These are phyloP conservation scores for Dryobota labecula DNA, from an alignment of 2,888 invertebrate species.

Conservation along the genomic window DNA sequence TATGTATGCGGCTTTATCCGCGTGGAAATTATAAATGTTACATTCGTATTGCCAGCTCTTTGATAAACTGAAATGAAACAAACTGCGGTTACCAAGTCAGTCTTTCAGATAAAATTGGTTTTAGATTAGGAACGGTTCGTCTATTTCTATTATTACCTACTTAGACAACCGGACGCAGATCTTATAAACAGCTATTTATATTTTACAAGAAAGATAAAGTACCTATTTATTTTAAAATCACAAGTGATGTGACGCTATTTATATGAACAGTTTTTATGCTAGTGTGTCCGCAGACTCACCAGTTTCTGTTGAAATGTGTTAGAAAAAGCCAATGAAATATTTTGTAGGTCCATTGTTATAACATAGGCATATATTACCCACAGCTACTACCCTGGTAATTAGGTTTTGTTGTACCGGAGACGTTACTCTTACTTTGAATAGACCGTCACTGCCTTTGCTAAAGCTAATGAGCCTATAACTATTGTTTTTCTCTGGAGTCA, in stretches of 20 bases:
- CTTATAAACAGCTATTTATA: slow-evolving; percentile 31
- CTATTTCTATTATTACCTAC: slow-evolving; percentile 21
- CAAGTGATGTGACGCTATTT: slow-evolving; percentile 44
- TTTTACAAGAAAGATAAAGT: slow-evolving; percentile 25
- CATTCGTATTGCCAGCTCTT: neutral
- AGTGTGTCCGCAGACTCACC: slow-evolving; percentile 8
- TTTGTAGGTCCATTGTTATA: neutral
- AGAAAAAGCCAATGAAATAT: slow-evolving; percentile 1
- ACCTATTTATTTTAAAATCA: slow-evolving; percentile 47
- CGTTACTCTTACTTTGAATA: neutral
- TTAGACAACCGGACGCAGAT: slow-evolving; percentile 25
- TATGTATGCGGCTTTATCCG: slow-evolving; percentile 15
- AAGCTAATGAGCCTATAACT: neutral
- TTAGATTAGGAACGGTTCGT: neutral
- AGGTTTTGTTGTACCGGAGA: neutral
- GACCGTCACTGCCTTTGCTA: neutral
- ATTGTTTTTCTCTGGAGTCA: neutral
- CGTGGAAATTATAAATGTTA: slow-evolving; percentile 13
- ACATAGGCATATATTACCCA: neutral
- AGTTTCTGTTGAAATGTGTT: slow-evolving; percentile 16
- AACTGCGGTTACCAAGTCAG: neutral
- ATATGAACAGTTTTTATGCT: slow-evolving; percentile 9
- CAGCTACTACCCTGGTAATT: no score
- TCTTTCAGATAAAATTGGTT: neutral
- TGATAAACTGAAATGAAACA: slow-evolving; percentile 5